Conservation (phyloP, 30 jellyfish, hydroid and myxozoan species). For the Mastigias papua region DNA sequence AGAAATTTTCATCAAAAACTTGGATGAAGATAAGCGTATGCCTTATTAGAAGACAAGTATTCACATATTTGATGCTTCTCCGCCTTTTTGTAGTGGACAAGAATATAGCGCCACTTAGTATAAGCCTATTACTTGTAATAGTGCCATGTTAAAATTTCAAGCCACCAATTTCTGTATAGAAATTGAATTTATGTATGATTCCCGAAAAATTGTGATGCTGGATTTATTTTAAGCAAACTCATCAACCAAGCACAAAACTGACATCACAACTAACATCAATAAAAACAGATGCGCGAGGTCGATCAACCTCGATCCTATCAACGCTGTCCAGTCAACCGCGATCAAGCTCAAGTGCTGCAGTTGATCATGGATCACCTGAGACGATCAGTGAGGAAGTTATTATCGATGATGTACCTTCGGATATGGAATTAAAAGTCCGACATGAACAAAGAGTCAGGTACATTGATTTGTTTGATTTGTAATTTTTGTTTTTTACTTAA, state of each 20-base stretch:
- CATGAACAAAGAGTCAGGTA: constrained; percentile 81
- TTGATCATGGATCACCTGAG: constrained; percentile 83
- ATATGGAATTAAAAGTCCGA: constrained; percentile 65
- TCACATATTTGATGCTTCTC: no score
- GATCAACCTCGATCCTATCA: constrained; percentile 85
- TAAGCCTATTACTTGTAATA: no score
- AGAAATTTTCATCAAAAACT: no score
- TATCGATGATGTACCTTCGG: constrained; percentile 67
- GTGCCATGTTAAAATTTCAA: no score
- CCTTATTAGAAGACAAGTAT: no score
- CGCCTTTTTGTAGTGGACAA: no score
- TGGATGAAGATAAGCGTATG: no score
- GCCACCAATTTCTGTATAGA: no score
- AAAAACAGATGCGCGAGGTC: constrained; percentile 76
- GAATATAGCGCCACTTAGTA: no score
- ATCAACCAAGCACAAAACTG: constrained; percentile 45
- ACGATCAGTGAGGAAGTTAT: constrained; percentile 57
- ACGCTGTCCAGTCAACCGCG: constrained; percentile 85
- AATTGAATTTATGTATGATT: not conserved
- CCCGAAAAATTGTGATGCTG: no score
- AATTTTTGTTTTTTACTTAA: no score
- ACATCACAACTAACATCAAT: constrained; percentile 71
- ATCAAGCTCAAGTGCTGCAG: constrained; percentile 71
- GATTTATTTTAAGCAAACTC: constrained; percentile 63
- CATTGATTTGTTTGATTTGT: not conserved